phyloP scores from a whole-genome alignment of 2,888 invertebrate genomes.

The Patella ulyssiponensis region DNA sequence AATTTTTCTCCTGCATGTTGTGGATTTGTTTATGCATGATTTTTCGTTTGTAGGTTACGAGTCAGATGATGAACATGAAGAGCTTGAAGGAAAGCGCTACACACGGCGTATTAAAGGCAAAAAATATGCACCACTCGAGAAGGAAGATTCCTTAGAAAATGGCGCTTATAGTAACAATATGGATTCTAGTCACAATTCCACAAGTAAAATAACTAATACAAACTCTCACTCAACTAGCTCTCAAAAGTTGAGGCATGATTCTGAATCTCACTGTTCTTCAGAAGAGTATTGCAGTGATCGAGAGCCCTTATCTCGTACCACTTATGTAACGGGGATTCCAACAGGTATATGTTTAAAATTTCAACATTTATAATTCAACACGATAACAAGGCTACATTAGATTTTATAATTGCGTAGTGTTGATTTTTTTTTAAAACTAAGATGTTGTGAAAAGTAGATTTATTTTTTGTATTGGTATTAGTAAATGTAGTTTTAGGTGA shows the following conservation, averaged over 20 bases:
- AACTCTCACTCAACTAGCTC: constrained; percentile 23
- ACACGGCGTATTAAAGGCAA: constrained; percentile 63
- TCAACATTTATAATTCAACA: no score
- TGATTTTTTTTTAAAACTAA: no score
- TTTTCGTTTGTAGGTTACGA: constrained; percentile 68
- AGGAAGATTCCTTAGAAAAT: constrained; percentile 60
- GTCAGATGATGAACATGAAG: constrained; percentile 66
- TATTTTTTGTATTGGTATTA: no score
- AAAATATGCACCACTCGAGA: constrained; percentile 65
- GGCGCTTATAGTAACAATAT: constrained; percentile 19
- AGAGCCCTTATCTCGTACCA: constrained; percentile 54
- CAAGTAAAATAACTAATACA: constrained; percentile 22
- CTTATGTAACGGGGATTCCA: constrained; percentile 75
- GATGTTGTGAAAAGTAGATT: no score
- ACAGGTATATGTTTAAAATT: constrained; percentile 41
- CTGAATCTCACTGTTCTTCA: constrained; percentile 54
- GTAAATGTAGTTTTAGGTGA: no score
- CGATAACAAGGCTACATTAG: no score
- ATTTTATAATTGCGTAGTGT: no score
- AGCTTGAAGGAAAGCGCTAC: constrained; percentile 54
- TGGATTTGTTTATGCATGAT: constrained; percentile 48
- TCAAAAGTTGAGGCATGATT: constrained; percentile 43
- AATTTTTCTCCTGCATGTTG: constrained; percentile 28
- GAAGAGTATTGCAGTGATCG: constrained; percentile 63
- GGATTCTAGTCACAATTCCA: constrained; percentile 28